These are phyloP conservation scores for Neuroscelio doddi DNA, from an alignment of 2,888 invertebrate genomes.

Conservation along the genomic window DNA sequence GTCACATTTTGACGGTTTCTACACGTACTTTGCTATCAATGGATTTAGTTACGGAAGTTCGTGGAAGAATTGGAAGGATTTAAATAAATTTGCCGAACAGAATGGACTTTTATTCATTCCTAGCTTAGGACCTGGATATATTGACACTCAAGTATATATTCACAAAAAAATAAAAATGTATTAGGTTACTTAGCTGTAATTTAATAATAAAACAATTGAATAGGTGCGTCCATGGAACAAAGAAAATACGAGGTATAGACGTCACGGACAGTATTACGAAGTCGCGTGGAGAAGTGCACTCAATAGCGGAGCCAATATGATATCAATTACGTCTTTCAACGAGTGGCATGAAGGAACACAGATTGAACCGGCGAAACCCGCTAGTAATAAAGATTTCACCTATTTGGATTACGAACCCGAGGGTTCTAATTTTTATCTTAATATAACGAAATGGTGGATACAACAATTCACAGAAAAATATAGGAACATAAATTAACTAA, in stretches of 20 bases:
- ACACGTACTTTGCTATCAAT: conserved; percentile 79
- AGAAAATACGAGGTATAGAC: conserved; percentile 73
- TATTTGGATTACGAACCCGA: conserved; percentile 78
- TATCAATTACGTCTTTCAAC: conserved; percentile 82
- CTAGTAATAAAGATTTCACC: conserved; percentile 66
- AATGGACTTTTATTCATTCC: conserved; percentile 79
- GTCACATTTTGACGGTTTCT: conserved; percentile 76
- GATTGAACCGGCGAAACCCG: conserved; percentile 78
- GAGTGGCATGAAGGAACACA: conserved; percentile 86
- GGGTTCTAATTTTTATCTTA: conserved; percentile 77
- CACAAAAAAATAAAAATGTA: no score
- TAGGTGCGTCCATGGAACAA: conserved; percentile 76
- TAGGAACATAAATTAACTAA: conserved; percentile 15
- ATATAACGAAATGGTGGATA: conserved; percentile 78
- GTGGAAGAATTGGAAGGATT: conserved; percentile 76
- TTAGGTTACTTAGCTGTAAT: no score
- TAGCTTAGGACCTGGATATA: conserved; percentile 81
- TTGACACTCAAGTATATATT: conserved; percentile 75
- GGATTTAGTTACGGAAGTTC: conserved; percentile 79
- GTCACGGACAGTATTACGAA: conserved; percentile 78
- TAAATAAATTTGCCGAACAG: conserved; percentile 75
- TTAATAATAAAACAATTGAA: background rate
- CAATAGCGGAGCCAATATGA: conserved; percentile 74
- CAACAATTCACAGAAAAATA: conserved; percentile 71
- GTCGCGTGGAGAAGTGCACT: conserved; percentile 78